Evolutionary conservation across 2,797 vertebrate species (phyloP).

Genomic region (Prionace glauca): DNA sequence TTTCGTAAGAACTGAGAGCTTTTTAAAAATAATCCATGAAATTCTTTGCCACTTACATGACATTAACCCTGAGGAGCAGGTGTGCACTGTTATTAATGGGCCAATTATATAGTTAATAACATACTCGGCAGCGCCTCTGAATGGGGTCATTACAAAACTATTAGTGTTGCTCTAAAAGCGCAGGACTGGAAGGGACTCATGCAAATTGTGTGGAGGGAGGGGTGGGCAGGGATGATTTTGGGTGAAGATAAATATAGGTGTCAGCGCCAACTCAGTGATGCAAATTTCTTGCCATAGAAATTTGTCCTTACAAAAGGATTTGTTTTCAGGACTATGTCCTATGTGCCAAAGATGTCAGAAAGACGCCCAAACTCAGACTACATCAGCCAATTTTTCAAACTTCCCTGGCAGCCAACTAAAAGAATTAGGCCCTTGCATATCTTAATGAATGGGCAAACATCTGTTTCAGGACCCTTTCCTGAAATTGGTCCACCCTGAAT

Average conservation of each 20-base stretch:
- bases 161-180: not conserved
- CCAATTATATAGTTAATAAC: not conserved
- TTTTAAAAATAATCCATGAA: slow-evolving; percentile 2
- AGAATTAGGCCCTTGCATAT: not conserved
- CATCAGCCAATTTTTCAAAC: not conserved
- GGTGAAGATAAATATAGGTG: not conserved
- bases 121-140: not conserved
- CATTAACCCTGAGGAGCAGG: not conserved
- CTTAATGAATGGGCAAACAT: not conserved
- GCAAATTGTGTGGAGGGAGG: not conserved
- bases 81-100: not conserved
- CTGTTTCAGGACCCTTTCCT: not conserved
- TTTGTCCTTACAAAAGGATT: not conserved
- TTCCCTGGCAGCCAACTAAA: not conserved
- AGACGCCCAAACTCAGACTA: not conserved
- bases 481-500: not conserved
- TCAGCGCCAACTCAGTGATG: not conserved
- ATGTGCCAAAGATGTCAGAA: not conserved
- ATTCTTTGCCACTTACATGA: not conserved
- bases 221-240: not conserved
- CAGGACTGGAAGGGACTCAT: not conserved
- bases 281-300: not conserved
- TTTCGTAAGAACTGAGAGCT: not conserved
- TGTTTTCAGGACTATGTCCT: too few species aligned
- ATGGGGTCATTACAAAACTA: not conserved